Evolutionary conservation across 2,113 vertebrate genomes (phyloP), one percentile per base, ranked within the genome.

Genomic region (Oryctolagus cuniculus): DNA sequence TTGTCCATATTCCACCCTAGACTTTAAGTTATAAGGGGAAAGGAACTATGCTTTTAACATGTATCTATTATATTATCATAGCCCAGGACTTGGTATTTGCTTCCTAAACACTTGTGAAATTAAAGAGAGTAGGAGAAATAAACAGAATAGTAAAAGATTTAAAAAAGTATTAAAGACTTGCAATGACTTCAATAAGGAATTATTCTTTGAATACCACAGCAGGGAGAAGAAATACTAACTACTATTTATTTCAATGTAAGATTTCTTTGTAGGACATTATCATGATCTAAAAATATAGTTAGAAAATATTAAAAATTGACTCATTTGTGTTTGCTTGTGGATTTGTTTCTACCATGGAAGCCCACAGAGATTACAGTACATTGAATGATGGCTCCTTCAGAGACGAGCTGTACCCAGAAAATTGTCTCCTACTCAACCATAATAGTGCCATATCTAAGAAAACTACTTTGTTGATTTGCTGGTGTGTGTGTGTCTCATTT

Each of bases 401-500:
- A 73, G 58, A 96, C 31, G 36, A 64, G 10, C 55, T 83, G 38
- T 63, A 31, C n/a, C 74, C 86, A 88, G 29, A 93, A 85, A 94
- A 93, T 29, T 78, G 21, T 82, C 72, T 86, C 49, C 53, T 83
- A 2, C 31, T 92, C 21, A 92, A 55, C 53, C 61, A 21, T 29
- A 51, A 36, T 53, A 12, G 36, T 84, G 21, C 25, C 16, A 16
- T 38, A 22, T 31, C 25, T 84, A 29, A 58, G 73, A 88, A 94
- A 73, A 84, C 13, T 82, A 36, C 7, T 77, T n/a, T 72, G 29
- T 44, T 36, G 72, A 80, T 51, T 86, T n/a, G 13, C 11, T 44
- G 3, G 36, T 36, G 72, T 75, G 9, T 58, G 12, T 88, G 29
- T 29, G 27, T 85, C 6, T 85, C 17, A 63, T 36, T 25, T 75